Percentiles rank a stretch among this genome's conserved stretches.
These are phyloP conservation scores for Xestia xanthographa DNA, from an alignment of 2,888 invertebrate genomes.

Conservation along the genomic window DNA sequence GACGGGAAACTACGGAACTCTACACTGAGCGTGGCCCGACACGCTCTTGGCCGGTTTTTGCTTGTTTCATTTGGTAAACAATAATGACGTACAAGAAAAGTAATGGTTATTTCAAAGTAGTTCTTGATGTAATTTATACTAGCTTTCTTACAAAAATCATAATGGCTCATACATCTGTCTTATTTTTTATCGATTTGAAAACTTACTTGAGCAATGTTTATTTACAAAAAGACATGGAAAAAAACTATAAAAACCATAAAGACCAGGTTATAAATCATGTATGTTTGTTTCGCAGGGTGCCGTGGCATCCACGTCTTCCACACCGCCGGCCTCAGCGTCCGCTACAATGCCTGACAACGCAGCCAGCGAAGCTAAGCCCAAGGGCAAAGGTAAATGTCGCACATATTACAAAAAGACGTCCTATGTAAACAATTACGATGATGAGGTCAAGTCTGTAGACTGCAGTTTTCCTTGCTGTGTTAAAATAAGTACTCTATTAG, in stretches of 20 bases:
- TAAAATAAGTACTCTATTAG: background rate
- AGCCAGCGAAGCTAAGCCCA: constrained; percentile 85
- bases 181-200: background rate
- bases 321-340: constrained; percentile 86
- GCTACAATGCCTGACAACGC: constrained; percentile 88
- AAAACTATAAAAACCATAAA: background rate
- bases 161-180: too few species aligned
- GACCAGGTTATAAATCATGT: constrained; percentile 1
- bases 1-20: too few species aligned
- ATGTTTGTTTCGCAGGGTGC: constrained; percentile 80
- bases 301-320: constrained; percentile 88
- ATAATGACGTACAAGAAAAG: background rate
- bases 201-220: background rate
- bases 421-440: background rate
- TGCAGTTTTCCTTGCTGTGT: background rate
- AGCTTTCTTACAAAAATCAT: background rate
- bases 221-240: background rate
- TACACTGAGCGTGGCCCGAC: too few species aligned
- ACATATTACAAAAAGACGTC: background rate
- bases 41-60: too few species aligned
- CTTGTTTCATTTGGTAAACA: constrained; percentile 27
- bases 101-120: background rate
- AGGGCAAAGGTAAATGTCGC: constrained; percentile 79
- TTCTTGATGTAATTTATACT: background rate
- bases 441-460: background rate